These are phyloP conservation scores for Caenorhabditis plicata DNA, from an alignment of 2,888 invertebrate genomes.

Conservation along the genomic window DNA sequence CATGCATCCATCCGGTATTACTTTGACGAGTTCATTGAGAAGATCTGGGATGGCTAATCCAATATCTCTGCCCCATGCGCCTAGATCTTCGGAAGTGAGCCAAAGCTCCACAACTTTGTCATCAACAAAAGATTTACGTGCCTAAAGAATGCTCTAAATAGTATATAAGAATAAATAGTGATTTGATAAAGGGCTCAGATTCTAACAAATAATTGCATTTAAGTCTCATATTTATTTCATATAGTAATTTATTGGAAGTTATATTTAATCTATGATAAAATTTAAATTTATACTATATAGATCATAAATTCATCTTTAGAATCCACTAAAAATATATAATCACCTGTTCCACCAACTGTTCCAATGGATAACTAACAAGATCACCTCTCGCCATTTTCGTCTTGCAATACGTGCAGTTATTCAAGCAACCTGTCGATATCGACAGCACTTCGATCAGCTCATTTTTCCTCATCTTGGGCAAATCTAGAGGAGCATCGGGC, in stretches of 20 bases:
- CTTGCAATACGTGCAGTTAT: constrained; percentile 98
- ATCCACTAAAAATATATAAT: too few relatives aligned
- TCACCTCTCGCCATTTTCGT: constrained; percentile 84
- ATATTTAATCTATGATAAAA: too few relatives aligned
- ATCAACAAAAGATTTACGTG: constrained; percentile 47
- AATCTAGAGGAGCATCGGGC: constrained; percentile 82
- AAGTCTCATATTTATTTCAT: too few relatives aligned
- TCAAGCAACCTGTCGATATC: constrained; percentile 75
- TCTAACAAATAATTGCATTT: too few relatives aligned
- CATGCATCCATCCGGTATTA: constrained; percentile 70
- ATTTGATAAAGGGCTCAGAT: too few relatives aligned
- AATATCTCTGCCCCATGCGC: constrained; percentile 94
- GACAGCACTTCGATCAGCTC: constrained; percentile 85
- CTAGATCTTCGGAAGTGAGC: constrained; percentile 96
- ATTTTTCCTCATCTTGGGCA: constrained; percentile 93
- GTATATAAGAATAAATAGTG: too few relatives aligned
- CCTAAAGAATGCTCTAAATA: too few relatives aligned
- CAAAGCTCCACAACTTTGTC: constrained; percentile 95
- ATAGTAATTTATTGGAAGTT: too few relatives aligned
- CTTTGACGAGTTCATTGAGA: constrained; percentile 80
- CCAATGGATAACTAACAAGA: constrained; percentile 80
- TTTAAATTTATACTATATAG: too few relatives aligned
- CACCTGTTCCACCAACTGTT: constrained; percentile 43
- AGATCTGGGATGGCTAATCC: constrained; percentile 79
- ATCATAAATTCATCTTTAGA: too few relatives aligned